Base-by-base conservation (phyloP, 2,888 invertebrate genomes). In the Frankliniella fusca region DNA sequence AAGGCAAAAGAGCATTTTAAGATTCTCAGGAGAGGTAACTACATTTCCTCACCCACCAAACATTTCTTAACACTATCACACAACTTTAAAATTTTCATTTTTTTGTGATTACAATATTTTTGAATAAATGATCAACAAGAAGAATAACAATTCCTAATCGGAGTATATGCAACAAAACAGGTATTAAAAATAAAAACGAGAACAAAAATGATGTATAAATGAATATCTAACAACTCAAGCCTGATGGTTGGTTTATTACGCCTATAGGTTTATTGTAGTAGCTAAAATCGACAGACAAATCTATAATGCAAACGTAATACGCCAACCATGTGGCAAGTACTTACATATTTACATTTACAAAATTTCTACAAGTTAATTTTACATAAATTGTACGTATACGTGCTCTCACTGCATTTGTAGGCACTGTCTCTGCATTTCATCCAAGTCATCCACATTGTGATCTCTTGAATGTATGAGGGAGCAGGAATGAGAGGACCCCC, bases 361-460 rank as follows among this genome's bases (percentile, higher is more conserved):
- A 76, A 76, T 27, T 76, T 76, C 70, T 76, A 76, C 70, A 11
- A 27, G 12, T 76, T 27, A 76, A 76, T 76, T 76, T 76, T 76
- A 76, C 70, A 76, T 76, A 76, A 76, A 76, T 76, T 76, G 70
- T 76, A 76, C 70, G 70, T 76, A 76, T 76, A 76, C 70, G 70
- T 76, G 70, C 70, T 76, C 70, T 76, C 23, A 23, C 27, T 76
- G 70, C 10, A 23, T 70, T 70, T 70, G 70, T 23, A 70, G 27
- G 70, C 27, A 27, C 54, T 54, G 18, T 54, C 18, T 54, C 38
- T 38, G 15, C 18, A 20, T 54, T 54, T 12, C 54, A 54, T 38
- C 38, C 38, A 38, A 38, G 38, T 38, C 38, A 38, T 38, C 54
- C 18, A 54, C 18, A 54, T 5, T 54, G 20, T 20, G 54, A 11